phyloP scores from a whole-genome alignment of 2,888 invertebrate genomes.

The Oscheius sp. region DNA sequence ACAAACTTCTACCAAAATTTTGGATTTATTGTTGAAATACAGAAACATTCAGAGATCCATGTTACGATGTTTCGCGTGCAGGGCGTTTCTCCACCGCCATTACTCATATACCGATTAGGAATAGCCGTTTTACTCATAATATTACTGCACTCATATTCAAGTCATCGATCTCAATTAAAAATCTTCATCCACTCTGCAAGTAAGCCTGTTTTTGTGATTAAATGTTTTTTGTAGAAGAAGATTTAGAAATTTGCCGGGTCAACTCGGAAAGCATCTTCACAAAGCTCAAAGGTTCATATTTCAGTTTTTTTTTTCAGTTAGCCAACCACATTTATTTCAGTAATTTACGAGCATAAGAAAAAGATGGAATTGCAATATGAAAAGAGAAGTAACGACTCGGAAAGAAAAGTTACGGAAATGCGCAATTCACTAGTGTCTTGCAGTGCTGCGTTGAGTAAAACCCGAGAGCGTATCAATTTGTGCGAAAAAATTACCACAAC shows the following conservation, averaged over 20 bases:
- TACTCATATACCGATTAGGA: conserved; percentile 9
- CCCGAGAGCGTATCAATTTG: background rate
- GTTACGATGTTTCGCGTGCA: conserved; percentile 19
- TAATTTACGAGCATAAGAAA: conserved; percentile 17
- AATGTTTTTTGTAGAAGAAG: conserved; percentile 9
- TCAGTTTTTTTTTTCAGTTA: background rate
- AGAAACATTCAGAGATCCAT: conserved; percentile 1
- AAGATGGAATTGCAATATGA: conserved; percentile 12
- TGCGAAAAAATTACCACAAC: background rate
- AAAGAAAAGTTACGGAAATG: conserved; percentile 6
- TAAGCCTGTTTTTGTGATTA: background rate
- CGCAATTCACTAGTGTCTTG: conserved; percentile 2
- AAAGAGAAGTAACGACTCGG: background rate
- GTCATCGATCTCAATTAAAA: conserved; percentile 14
- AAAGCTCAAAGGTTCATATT: conserved; percentile 12
- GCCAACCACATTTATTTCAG: background rate
- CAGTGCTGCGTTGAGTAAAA: background rate
- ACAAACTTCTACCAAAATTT: too few relatives aligned
- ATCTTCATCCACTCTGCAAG: background rate
- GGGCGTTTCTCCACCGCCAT: conserved; percentile 21
- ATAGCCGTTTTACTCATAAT: conserved; percentile 9
- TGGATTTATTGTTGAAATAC: too few relatives aligned
- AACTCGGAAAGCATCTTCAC: conserved; percentile 27
- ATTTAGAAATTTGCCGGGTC: conserved; percentile 5
- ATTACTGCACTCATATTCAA: conserved; percentile 9